phyloP scores from a whole-genome alignment of 2,797 vertebrate species.

The Chaetodon trifasciatus region DNA sequence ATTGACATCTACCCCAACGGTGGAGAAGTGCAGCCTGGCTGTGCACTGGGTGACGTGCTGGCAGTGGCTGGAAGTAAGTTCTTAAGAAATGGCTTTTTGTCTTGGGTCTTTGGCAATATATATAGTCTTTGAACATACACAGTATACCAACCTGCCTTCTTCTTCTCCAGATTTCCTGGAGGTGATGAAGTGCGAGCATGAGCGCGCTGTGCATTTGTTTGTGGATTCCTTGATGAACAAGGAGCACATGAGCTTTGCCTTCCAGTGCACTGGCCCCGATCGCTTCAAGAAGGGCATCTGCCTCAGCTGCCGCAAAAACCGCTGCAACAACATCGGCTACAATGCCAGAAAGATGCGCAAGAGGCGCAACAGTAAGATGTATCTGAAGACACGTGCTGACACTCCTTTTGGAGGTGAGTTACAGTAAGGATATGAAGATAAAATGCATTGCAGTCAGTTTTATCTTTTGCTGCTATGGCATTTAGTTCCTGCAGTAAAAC shows the following conservation, averaged over 20 bases:
- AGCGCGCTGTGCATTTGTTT: constrained; percentile 94
- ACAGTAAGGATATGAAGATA: not conserved
- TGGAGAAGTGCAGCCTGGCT: constrained; percentile 95
- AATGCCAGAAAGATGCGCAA: constrained; percentile 89
- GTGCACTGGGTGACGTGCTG: constrained; percentile 89
- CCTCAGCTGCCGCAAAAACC: constrained; percentile 97
- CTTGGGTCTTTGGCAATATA: too few relatives aligned
- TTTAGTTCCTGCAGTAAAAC: not conserved
- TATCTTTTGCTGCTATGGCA: not conserved
- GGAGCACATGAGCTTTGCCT: constrained; percentile 94
- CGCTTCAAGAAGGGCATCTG: constrained; percentile 98
- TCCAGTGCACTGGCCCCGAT: constrained; percentile 90
- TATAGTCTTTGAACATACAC: not conserved
- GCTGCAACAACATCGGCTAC: constrained; percentile 96
- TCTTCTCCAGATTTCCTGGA: constrained; percentile 88
- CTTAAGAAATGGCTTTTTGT: not conserved
- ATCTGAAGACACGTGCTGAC: constrained; percentile 93
- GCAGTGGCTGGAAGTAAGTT: constrained; percentile 92
- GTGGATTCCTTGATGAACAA: constrained; percentile 95
- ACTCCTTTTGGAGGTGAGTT: constrained; percentile 93
- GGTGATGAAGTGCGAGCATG: constrained; percentile 93
- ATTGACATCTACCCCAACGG: constrained; percentile 97
- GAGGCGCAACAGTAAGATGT: constrained; percentile 95
- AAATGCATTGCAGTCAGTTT: not conserved
- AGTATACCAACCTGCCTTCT: not conserved